Evolutionary conservation across 2,113 vertebrate genomes (phyloP).

Genomic region (Rhinoptilus africanus): DNA sequence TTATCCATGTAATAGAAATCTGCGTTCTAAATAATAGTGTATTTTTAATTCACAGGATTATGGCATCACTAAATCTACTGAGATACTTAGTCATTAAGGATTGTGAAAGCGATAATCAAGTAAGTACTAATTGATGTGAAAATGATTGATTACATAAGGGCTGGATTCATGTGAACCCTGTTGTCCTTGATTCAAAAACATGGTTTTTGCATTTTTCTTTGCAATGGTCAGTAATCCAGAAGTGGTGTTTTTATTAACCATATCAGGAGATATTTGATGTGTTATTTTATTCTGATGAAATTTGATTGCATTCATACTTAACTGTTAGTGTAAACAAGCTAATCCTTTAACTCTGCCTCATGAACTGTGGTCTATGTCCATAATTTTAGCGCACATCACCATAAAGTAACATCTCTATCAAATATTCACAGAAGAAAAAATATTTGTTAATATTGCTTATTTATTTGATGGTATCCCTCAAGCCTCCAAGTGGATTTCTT

Average conservation of each 20-base stretch:
- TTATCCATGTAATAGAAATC: not conserved
- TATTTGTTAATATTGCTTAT: not conserved
- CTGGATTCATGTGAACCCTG: not conserved
- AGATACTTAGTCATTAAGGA: constrained; percentile 88
- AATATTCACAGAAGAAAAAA: not conserved
- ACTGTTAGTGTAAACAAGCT: not conserved
- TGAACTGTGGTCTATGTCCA: not conserved
- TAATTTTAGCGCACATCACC: not conserved
- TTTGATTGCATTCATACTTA: not conserved
- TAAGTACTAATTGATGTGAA: constrained; percentile 69
- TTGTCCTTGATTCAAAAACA: not conserved
- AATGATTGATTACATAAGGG: not conserved
- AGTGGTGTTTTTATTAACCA: not conserved
- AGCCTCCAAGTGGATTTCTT: not conserved
- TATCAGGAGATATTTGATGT: not conserved
- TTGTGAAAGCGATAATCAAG: constrained; percentile 83
- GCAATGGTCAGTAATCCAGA: not conserved
- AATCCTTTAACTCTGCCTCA: not conserved
- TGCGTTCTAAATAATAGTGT: not conserved
- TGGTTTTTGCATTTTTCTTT: not conserved
- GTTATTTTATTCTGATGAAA: not conserved
- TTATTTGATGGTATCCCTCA: not conserved
- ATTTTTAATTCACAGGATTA: constrained; percentile 81
- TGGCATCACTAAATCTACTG: constrained; percentile 91
- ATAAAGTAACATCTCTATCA: not conserved